Conservation (phyloP, 2,113 vertebrate genomes). For the Myotis brandtii region DNA sequence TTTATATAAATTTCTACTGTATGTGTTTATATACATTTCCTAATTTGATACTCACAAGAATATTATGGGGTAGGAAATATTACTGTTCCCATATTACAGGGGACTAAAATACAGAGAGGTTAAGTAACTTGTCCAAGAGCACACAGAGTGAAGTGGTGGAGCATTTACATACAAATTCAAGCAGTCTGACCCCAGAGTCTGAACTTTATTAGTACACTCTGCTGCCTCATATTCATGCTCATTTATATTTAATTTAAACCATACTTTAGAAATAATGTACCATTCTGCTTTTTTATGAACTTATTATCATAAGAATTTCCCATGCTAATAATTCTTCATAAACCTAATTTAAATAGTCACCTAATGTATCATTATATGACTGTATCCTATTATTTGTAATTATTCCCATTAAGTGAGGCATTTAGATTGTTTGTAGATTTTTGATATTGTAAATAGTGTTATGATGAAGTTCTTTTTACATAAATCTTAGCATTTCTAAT, state of each 20-base stretch:
- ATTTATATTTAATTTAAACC: constrained; percentile 46
- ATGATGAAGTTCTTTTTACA: not conserved
- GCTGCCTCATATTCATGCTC: not conserved
- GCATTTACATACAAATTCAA: not conserved
- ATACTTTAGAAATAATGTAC: not conserved
- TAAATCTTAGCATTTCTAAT: not conserved
- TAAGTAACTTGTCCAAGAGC: not conserved
- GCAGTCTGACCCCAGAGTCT: not conserved
- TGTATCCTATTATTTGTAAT: not conserved
- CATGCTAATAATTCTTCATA: not conserved
- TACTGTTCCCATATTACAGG: not conserved
- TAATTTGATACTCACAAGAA: not conserved
- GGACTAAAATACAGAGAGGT: not conserved
- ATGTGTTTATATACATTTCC: not conserved
- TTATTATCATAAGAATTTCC: not conserved
- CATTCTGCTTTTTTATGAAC: not conserved
- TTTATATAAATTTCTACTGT: not conserved
- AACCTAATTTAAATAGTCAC: not conserved
- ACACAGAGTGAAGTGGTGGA: not conserved
- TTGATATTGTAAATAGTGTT: not conserved
- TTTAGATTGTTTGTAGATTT: constrained; percentile 7
- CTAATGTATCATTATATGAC: not conserved
- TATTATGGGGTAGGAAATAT: not conserved
- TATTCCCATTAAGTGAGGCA: not conserved
- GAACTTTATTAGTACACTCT: not conserved